Evolutionary conservation across 2,797 vertebrate species (phyloP), one percentile per base, ranked within the genome.

Genomic region (Lepus oiostolus): DNA sequence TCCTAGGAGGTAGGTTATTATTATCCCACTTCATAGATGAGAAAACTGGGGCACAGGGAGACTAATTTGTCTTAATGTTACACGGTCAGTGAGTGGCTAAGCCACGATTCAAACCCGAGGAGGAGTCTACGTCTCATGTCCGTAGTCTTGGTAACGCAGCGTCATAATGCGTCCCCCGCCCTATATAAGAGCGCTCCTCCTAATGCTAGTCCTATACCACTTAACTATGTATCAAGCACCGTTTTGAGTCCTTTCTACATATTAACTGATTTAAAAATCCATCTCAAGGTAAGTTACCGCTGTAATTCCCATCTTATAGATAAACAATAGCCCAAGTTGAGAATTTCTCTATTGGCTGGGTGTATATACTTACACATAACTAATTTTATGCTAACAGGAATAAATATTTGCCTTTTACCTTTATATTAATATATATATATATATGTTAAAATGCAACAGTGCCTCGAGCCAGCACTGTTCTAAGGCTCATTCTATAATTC

Each of bases 11-110:
- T 86, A 97, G 70, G 60, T 94, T 93, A 81, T 96, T 92, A 94
- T 94, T 67, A 92, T 83, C 74, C 71, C n/a, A 71, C 47, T 96
- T 96, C 86, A 88, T 95, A 96, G 89, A 91, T 85, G 74, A 97
- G 93, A 50, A 96, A 97, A 95, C 89, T 92, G 80, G 94, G 91
- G 87, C 91, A 95, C 76, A 21, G 19, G 72, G 32, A 93, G 74
- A 63, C 42, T 85, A 89, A 90, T 96, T 91, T 97, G 84, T 76
- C 67, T 89, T 89, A 85, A 89, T 50, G 63, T 93, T 42, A 75
- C 75, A 63, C 77, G 82, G 62, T 79, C 42, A 24, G 63, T 81
- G 89, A 93, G 21, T 85, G 72, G 32, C 87, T 42, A 42, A 90
- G 70, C 58, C 63, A 65, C 74, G 54, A 90, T 81, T 96, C 90